A percentile compares a stretch with the other conserved stretches of the same genome.
Evolutionary conservation across 2,888 invertebrate species (phyloP).

Genomic region (Nemotelus nigrinus): DNA sequence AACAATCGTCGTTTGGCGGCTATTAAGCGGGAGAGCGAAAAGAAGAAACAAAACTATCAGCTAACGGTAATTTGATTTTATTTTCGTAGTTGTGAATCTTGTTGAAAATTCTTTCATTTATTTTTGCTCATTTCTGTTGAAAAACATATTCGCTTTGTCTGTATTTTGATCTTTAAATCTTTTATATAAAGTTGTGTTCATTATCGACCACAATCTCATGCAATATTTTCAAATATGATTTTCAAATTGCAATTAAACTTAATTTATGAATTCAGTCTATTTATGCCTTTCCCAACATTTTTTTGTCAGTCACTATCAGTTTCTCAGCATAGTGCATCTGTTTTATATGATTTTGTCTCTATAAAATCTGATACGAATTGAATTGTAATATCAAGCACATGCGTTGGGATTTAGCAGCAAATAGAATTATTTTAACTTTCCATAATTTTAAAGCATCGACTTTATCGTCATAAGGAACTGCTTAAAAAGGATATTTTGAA

Average conservation of each 20-base stretch:
- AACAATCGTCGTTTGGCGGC: slow-evolving; percentile 49
- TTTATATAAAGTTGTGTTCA: too few relatives aligned
- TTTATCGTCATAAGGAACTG: slow-evolving; percentile 89
- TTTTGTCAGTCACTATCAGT: background rate
- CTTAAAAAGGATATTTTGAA: slow-evolving; percentile 93
- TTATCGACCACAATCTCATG: too few relatives aligned
- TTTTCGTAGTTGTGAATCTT: background rate
- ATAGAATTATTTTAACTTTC: slow-evolving; percentile 47
- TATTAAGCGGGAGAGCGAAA: slow-evolving; percentile 51
- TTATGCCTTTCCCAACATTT: slow-evolving; percentile 48
- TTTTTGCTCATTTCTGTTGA: background rate
- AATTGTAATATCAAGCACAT: background rate
- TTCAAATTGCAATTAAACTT: too few relatives aligned
- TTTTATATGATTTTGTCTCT: slow-evolving; percentile 30
- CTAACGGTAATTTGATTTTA: slow-evolving; percentile 49
- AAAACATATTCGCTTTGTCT: background rate
- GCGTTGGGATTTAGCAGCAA: slow-evolving; percentile 50
- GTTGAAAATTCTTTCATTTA: slow-evolving; percentile 10
- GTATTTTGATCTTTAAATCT: background rate
- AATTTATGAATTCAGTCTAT: slow-evolving; percentile 40
- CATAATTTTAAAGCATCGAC: slow-evolving; percentile 72
- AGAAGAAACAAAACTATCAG: slow-evolving; percentile 52
- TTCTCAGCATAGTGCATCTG: slow-evolving; percentile 25
- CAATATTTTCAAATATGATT: too few relatives aligned
- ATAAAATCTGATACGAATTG: slow-evolving; percentile 26